These are phyloP conservation scores for Sesamia nonagrioides DNA, from an alignment of 1,140 invertebrate species.

Conservation along the genomic window DNA sequence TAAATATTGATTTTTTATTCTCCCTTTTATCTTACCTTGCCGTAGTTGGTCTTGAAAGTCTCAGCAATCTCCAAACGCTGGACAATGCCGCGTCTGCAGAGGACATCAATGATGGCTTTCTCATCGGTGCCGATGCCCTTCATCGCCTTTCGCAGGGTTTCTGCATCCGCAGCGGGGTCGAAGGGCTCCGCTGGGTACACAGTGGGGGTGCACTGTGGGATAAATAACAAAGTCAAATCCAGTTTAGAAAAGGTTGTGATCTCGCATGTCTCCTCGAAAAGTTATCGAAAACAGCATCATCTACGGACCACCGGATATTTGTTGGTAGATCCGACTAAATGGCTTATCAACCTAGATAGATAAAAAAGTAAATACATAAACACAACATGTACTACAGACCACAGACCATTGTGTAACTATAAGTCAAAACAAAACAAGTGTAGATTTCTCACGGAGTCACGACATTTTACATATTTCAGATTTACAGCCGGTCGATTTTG, in stretches of 20 bases:
- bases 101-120: constrained; percentile 96
- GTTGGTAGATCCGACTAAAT: too few relatives aligned
- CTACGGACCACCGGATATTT: too few relatives aligned
- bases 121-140: constrained; percentile 97
- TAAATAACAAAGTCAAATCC: too few relatives aligned
- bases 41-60: constrained; percentile 97
- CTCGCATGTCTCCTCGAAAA: too few relatives aligned
- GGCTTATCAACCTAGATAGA: too few relatives aligned
- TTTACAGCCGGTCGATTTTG: too few relatives aligned
- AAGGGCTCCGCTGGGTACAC: constrained; percentile 95
- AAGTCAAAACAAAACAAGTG: neutral
- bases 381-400: too few relatives aligned
- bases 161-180: constrained; percentile 96
- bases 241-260: too few relatives aligned
- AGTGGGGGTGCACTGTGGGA: constrained; percentile 93
- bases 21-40: constrained; percentile 88
- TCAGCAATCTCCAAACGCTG: constrained; percentile 96
- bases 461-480: too few relatives aligned
- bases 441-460: neutral
- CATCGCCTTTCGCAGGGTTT: constrained; percentile 96
- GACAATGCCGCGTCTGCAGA: constrained; percentile 95
- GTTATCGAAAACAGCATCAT: too few relatives aligned
- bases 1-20: too few relatives aligned
- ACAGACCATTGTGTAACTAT: neutral
- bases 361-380: too few relatives aligned